Conservation (phyloP, 2,888 invertebrate species). For the Chorisops tibialis region DNA sequence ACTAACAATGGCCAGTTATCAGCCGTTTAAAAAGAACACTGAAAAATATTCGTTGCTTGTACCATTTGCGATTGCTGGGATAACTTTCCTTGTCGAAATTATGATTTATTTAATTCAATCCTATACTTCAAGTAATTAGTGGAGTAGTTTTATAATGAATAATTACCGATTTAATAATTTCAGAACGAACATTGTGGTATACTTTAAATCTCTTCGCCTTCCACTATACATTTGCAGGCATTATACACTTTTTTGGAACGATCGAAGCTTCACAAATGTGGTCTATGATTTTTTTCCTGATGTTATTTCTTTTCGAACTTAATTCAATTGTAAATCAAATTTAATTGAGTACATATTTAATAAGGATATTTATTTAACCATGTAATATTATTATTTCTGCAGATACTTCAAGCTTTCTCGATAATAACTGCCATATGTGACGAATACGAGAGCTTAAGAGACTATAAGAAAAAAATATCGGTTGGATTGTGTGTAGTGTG, state of each 20-base stretch:
- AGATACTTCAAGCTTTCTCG: constrained; percentile 14
- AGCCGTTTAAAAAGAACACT: constrained; percentile 69
- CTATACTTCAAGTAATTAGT: too few relatives aligned
- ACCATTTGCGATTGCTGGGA: too few relatives aligned
- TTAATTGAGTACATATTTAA: not conserved
- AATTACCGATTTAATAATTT: too few relatives aligned
- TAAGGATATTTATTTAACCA: not conserved
- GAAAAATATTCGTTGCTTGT: constrained; percentile 44
- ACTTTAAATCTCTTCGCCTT: too few relatives aligned
- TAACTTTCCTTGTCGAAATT: too few relatives aligned
- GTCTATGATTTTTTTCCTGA: constrained; percentile 71
- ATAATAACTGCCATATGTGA: constrained; percentile 15
- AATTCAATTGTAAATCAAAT: constrained; percentile 68
- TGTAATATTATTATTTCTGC: not conserved
- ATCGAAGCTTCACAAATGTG: constrained; percentile 70
- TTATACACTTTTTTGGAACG: constrained; percentile 66
- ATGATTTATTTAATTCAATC: constrained; percentile 8
- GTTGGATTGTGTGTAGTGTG: constrained; percentile 8
- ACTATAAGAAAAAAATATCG: too few relatives aligned
- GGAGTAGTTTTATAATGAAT: too few relatives aligned
- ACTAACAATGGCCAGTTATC: constrained; percentile 78
- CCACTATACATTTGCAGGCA: too few relatives aligned
- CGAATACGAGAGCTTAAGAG: constrained; percentile 5
- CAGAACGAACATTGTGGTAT: too few relatives aligned
- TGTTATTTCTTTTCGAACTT: constrained; percentile 70